Evolutionary conservation across 1,140 invertebrate genomes (phyloP), one percentile per base, ranked within the genome.

Genomic region (Phenacoccus solenopsis): DNA sequence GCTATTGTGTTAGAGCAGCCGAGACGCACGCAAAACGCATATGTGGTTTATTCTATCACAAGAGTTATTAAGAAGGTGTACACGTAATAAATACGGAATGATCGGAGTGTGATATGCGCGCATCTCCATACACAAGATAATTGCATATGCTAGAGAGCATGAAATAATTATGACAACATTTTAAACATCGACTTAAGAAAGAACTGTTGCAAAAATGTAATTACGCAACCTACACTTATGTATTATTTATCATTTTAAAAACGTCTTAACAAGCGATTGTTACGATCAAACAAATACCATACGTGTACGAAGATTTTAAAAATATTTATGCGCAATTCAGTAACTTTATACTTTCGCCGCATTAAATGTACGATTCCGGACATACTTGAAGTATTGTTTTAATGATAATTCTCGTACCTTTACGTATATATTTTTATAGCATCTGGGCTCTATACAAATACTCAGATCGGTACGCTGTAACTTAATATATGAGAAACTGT

Each of bases 341-440:
- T 49, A 49, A 49, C 38, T 49, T 49, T 49, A 49, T 49, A 49
- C 38, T 49, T 49, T 49, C 38, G 38, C 38, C 38, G 38, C 38
- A 49, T 49, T 49, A 49, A 49, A 49, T 16, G n/a, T n/a, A 49
- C 38, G 20, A 49, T 49, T 49, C 38, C 38, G 38, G 38, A 49
- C 38, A 49, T 49, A 49, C 12, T 49, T 49, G 5, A 16, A 16
- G 38, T 49, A 49, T 49, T 49, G 38, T 49, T n/a, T 49, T 49
- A 49, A 49, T 49, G 16, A 49, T 49, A n/a, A 49, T 49, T 16
- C 30, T 7, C 30, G 20, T 49, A 49, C 38, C 3, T 16, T 16
- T 5, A 49, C 16, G 4, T 49, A 49, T 49, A 49, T 49, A 49
- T n/a, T 49, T 49, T 49, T 49, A n/a, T n/a, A n/a, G n/a, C n/a